phyloP scores from a whole-genome alignment of 2,888 invertebrate species.

The Odontocolon sp. region DNA sequence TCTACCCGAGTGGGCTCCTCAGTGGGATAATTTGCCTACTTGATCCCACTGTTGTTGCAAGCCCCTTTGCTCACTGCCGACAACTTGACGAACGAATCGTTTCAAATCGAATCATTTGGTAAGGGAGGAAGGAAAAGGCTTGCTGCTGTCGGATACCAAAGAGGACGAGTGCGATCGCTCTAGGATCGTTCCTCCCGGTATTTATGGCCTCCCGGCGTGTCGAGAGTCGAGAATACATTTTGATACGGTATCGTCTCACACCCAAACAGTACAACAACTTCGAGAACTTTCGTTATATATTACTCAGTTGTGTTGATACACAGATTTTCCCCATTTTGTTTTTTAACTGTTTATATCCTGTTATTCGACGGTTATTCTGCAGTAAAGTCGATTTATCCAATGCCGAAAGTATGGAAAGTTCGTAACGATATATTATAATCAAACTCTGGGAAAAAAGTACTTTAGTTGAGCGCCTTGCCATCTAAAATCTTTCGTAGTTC shows the following conservation, averaged over 20 bases:
- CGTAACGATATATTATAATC: constrained; percentile 11
- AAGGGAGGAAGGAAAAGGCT: constrained; percentile 43
- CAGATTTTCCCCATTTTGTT: constrained; percentile 38
- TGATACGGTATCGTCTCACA: constrained; percentile 39
- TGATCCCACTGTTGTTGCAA: constrained; percentile 66
- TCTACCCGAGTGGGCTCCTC: constrained; percentile 75
- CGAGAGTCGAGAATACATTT: constrained; percentile 43
- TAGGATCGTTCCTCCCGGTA: constrained; percentile 31
- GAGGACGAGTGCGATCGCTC: constrained; percentile 39
- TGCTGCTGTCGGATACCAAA: constrained; percentile 68
- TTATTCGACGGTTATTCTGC: constrained; percentile 10
- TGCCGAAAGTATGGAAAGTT: constrained; percentile 11
- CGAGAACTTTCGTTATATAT: constrained; percentile 33
- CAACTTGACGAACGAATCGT: constrained; percentile 63
- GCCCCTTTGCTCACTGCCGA: constrained; percentile 73
- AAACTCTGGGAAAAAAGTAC: constrained; percentile 3
- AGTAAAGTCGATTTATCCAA: constrained; percentile 3
- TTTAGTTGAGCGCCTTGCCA: constrained; percentile 33
- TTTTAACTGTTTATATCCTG: constrained; percentile 23
- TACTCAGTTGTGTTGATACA: constrained; percentile 21
- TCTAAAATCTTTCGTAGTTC: constrained; percentile 9
- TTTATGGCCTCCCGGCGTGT: constrained; percentile 33
- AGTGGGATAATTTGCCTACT: constrained; percentile 74
- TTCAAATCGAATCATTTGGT: neutral
- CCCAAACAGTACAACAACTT: constrained; percentile 50